A percentile compares a stretch with the other conserved stretches of the same genome.
phyloP scores from a whole-genome alignment of 2,113 vertebrate species.

The Centropus bengalensis region DNA sequence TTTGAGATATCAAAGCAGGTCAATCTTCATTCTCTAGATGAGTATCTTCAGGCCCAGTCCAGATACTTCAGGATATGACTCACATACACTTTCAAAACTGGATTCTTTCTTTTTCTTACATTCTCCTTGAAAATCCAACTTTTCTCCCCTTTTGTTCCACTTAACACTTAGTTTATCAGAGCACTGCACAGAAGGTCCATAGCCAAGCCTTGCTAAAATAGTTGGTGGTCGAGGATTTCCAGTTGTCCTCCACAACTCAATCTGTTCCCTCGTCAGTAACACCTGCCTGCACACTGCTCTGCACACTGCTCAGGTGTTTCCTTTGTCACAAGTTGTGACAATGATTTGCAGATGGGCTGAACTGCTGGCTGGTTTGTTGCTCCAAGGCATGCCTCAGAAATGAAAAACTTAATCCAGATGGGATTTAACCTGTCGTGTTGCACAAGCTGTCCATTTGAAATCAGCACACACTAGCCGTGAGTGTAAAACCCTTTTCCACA shows the following conservation, averaged over 20 bases:
- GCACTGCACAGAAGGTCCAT: not conserved
- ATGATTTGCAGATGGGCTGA: slow-evolving; percentile 59
- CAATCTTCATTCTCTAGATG: not conserved
- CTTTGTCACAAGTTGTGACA: slow-evolving; percentile 30
- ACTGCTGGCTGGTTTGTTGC: not conserved
- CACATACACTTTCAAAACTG: not conserved
- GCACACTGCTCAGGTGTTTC: slow-evolving; percentile 54
- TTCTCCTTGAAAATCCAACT: not conserved
- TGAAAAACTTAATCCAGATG: slow-evolving; percentile 48
- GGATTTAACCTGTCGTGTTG: not conserved
- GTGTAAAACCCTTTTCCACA: not conserved
- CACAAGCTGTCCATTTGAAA: not conserved
- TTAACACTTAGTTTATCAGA: not conserved
- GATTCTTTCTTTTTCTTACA: not conserved
- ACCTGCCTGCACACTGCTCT: not conserved
- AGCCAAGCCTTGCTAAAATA: not conserved
- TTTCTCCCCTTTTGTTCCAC: not conserved
- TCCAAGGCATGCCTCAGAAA: not conserved
- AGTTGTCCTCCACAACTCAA: slow-evolving; percentile 29
- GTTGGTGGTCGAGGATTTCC: slow-evolving; percentile 27
- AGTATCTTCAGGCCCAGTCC: not conserved
- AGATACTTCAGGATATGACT: not conserved
- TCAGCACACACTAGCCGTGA: not conserved
- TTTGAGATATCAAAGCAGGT: not conserved
- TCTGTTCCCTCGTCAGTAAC: slow-evolving; percentile 28